A percentile compares a stretch with the other conserved stretches of the same genome.
phyloP scores from a whole-genome alignment of 2,797 vertebrate genomes.

The Mus caroli region DNA sequence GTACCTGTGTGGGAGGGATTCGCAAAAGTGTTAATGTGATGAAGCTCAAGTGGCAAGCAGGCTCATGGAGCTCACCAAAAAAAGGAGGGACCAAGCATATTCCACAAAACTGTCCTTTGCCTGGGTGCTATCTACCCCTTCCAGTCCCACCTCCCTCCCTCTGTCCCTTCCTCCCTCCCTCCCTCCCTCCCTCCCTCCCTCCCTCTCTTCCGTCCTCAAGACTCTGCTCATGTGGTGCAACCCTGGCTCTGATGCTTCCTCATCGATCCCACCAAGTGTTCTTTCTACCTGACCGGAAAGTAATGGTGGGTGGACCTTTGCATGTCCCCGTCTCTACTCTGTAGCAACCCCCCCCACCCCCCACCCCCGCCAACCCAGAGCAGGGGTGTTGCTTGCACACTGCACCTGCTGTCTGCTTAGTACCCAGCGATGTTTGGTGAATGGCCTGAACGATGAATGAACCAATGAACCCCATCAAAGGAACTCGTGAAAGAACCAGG shows the following conservation, averaged over 20 bases:
- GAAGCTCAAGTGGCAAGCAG: constrained; percentile 26
- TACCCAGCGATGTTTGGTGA: neutral
- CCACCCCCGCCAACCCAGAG: too few relatives aligned
- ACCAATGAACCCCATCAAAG: neutral
- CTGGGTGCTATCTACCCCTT: neutral
- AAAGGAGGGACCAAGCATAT: neutral
- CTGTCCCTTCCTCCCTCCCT: too few relatives aligned
- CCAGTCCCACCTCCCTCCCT: too few relatives aligned
- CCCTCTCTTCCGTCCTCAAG: neutral
- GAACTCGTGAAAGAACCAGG: neutral
- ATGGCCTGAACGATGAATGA: neutral
- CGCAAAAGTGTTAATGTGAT: constrained; percentile 14
- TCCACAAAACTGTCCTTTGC: neutral
- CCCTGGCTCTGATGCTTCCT: neutral
- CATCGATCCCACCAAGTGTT: neutral
- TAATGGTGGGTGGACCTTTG: neutral
- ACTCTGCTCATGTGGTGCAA: neutral
- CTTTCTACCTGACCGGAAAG: neutral
- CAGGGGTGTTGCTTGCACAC: neutral
- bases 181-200: too few relatives aligned
- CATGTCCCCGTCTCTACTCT: neutral
- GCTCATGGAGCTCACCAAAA: neutral
- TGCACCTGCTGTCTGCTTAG: neutral
- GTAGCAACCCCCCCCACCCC: neutral
- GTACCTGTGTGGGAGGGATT: constrained; percentile 87